Evolutionary conservation across 1,140 invertebrate genomes (phyloP).

Genomic region (Ostrea edulis): DNA sequence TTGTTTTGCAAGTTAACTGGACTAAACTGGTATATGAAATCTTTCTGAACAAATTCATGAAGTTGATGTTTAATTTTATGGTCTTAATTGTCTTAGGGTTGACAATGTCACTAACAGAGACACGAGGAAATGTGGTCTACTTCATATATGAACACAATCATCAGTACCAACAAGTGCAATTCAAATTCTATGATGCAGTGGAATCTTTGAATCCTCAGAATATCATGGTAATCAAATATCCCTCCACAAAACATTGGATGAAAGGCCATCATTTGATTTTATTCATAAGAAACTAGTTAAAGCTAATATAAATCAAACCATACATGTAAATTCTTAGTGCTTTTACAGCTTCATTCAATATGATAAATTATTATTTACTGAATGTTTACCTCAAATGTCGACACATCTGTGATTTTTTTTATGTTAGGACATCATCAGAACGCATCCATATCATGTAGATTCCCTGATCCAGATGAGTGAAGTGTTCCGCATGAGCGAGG

Average conservation of each 20-base stretch:
- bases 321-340: not conserved
- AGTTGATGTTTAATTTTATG: not conserved
- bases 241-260: not conserved
- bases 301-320: too few relatives aligned
- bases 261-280: too few relatives aligned
- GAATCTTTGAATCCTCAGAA: conserved; percentile 90
- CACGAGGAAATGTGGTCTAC: conserved; percentile 81
- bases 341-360: not conserved
- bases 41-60: too few relatives aligned
- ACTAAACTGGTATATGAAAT: too few relatives aligned
- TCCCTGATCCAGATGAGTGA: conserved; percentile 91
- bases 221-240: conserved; percentile 83
- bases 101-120: conserved; percentile 86
- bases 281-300: too few relatives aligned
- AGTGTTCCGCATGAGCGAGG: conserved; percentile 89
- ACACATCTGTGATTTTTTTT: conserved; percentile 36
- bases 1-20: too few relatives aligned
- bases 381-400: not conserved
- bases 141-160: conserved; percentile 91
- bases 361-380: not conserved
- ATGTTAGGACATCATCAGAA: conserved; percentile 86
- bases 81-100: conserved; percentile 80
- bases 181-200: conserved; percentile 88
- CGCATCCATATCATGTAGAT: conserved; percentile 91
- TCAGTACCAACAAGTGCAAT: conserved; percentile 88